A percentile compares a stretch with the other conserved stretches of the same genome.
phyloP scores from a whole-genome alignment of 2,888 invertebrate genomes.

The Augochlorella aurata region DNA sequence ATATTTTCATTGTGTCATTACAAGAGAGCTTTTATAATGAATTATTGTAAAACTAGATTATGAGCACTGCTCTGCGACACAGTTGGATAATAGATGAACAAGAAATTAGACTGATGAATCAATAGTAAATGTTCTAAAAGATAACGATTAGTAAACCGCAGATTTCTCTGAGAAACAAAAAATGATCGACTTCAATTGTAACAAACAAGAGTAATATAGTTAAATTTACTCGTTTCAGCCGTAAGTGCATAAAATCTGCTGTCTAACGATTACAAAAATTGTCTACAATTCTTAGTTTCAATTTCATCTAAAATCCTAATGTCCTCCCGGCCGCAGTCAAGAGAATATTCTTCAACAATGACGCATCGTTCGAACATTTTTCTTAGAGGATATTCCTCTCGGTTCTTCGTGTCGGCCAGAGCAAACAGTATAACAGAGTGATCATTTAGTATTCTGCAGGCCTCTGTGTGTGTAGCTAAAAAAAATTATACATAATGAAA shows the following conservation, averaged over 20 bases:
- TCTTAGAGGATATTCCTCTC: background rate
- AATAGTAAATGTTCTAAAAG: background rate
- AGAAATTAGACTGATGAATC: background rate
- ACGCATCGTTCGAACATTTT: background rate
- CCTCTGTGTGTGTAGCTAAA: background rate
- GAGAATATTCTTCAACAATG: background rate
- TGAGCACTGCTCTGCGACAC: background rate
- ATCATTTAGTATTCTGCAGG: conserved; percentile 21
- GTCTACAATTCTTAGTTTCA: no score
- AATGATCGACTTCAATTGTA: no score
- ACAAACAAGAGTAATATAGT: no score
- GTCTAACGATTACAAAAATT: no score
- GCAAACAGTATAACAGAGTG: conserved; percentile 13
- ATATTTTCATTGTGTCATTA: background rate
- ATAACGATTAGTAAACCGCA: background rate
- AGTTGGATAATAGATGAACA: background rate
- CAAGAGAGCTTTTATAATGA: background rate
- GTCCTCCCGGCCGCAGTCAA: background rate
- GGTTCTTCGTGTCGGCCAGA: background rate
- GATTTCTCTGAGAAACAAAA: no score
- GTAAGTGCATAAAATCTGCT: no score
- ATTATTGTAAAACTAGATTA: background rate
- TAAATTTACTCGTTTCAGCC: no score
- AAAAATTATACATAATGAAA: conserved; percentile 19
- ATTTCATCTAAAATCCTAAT: background rate